Conservation (phyloP, 2,797 vertebrate species). For the Etheostoma perlongum region DNA sequence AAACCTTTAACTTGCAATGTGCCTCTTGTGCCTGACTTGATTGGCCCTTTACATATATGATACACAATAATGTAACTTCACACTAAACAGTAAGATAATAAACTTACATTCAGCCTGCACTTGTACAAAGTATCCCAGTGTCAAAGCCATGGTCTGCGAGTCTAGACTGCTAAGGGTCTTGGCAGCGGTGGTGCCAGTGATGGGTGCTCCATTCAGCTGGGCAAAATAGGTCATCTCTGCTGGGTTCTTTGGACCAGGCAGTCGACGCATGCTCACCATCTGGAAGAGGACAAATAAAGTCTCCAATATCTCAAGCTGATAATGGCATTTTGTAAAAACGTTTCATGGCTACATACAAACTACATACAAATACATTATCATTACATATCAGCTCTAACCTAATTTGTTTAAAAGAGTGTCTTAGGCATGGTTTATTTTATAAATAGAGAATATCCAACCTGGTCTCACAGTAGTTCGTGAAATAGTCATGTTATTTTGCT, state of each 20-base stretch:
- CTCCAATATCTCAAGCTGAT: neutral
- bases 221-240: slow-evolving; percentile 96
- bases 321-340: neutral
- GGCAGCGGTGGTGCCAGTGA: slow-evolving; percentile 91
- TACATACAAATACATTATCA: neutral
- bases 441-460: neutral
- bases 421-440: neutral
- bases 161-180: slow-evolving; percentile 96
- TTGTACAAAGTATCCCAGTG: slow-evolving; percentile 95
- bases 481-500: too few relatives aligned
- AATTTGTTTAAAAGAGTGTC: slow-evolving; percentile 7
- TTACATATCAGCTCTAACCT: neutral
- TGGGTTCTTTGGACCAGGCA: slow-evolving; percentile 93
- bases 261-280: slow-evolving; percentile 96
- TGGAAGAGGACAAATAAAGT: slow-evolving; percentile 55
- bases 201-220: slow-evolving; percentile 90
- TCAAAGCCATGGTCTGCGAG: slow-evolving; percentile 97
- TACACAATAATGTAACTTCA: neutral
- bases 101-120: slow-evolving; percentile 96
- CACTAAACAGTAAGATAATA: neutral
- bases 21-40: neutral
- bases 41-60: neutral
- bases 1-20: neutral
- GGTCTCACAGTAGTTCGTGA: too few relatives aligned
- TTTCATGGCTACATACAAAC: neutral